These are phyloP conservation scores for Anguilla pacifica DNA, from an alignment of 2,797 vertebrate species.

Conservation along the genomic window DNA sequence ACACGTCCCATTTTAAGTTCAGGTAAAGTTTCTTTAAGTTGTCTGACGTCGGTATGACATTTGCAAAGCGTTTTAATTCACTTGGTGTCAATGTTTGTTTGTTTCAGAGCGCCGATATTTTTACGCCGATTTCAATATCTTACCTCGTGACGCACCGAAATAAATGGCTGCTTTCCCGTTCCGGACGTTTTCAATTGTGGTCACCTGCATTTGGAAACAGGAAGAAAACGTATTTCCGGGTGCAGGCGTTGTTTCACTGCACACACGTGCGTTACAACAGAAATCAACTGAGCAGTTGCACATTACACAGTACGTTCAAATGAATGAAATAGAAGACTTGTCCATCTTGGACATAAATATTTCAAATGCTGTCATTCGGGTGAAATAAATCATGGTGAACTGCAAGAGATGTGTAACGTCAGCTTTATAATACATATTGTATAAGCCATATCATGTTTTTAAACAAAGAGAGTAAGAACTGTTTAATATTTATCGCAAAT, in stretches of 20 bases:
- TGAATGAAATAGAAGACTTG: too few species aligned
- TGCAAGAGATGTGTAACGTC: too few species aligned
- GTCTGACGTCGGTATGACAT: background rate
- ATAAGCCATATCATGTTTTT: too few species aligned
- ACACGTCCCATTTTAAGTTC: background rate
- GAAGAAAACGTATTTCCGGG: slow-evolving; percentile 22
- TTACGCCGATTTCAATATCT: background rate
- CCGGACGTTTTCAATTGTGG: background rate
- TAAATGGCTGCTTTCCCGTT: slow-evolving; percentile 2
- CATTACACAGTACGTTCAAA: too few species aligned
- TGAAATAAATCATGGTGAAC: too few species aligned
- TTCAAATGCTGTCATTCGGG: too few species aligned
- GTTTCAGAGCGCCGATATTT: background rate
- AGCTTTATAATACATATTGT: too few species aligned
- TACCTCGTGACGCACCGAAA: background rate
- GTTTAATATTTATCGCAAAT: too few species aligned
- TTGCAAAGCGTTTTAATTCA: too few species aligned
- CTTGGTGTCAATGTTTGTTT: background rate
- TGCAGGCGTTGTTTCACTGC: background rate
- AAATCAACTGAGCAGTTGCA: background rate
- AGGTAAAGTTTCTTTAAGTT: background rate
- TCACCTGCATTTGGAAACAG: slow-evolving; percentile 7
- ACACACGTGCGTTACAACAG: background rate
- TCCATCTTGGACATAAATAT: too few species aligned
- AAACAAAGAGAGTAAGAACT: too few species aligned